These are phyloP conservation scores for Willisornis vidua DNA, from an alignment of 2,113 vertebrate genomes.

Conservation along the genomic window DNA sequence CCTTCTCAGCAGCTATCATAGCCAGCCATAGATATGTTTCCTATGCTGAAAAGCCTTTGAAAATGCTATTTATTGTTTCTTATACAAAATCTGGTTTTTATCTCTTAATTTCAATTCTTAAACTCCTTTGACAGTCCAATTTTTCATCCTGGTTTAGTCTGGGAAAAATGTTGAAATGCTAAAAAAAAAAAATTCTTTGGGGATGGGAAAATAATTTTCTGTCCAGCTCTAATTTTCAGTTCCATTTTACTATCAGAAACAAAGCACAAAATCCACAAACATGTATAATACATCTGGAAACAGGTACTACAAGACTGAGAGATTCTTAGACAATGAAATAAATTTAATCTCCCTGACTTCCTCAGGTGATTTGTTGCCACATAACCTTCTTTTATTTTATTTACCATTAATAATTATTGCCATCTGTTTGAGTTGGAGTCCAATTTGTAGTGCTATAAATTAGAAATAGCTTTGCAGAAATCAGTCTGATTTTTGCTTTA, in stretches of 20 bases:
- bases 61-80: slow-evolving; percentile 21
- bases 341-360: background rate
- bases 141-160: slow-evolving; percentile 32
- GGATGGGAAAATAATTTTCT: slow-evolving; percentile 22
- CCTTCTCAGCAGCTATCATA: background rate
- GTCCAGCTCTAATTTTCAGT: background rate
- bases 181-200: background rate
- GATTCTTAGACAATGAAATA: slow-evolving; percentile 1
- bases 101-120: slow-evolving; percentile 25
- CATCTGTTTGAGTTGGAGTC: background rate
- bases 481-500: background rate
- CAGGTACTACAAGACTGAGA: background rate
- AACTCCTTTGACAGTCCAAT: slow-evolving; percentile 37
- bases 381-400: background rate
- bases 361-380: slow-evolving; percentile 28
- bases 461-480: background rate
- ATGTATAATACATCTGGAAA: slow-evolving; percentile 23
- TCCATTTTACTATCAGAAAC: background rate
- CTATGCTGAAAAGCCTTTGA: background rate
- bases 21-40: background rate
- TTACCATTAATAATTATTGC: slow-evolving; percentile 24
- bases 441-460: slow-evolving; percentile 1
- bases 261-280: background rate
- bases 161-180: slow-evolving; percentile 6
- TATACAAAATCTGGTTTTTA: slow-evolving; percentile 31